Base-by-base conservation (phyloP, 2,888 invertebrate species). In the Spialia ferax region DNA sequence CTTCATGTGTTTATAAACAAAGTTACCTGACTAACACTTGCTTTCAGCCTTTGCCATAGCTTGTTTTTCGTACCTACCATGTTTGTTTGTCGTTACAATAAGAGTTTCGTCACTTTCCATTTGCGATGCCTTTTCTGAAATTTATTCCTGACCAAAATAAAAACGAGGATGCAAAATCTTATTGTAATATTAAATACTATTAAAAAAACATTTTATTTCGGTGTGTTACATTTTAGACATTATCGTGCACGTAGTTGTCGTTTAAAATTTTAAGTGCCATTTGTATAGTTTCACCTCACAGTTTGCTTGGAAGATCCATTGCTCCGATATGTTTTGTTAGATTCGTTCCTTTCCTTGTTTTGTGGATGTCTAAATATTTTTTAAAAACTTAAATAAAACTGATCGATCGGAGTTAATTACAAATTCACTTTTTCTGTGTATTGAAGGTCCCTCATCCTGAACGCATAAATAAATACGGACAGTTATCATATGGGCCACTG, bases 401-500 rank as follows among this genome's bases (percentile, higher is more conserved):
- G 70, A 77, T 84, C 71, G 66, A 74, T 73, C 74, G 73, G 74
- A 75, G 70, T 73, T 81, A 78, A 80, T 86, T 81, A 84, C 85
- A 84, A 87, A 91, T 83, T 89, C 88, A 81, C 87, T 89, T 89
- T 66, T 84, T 94, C 94, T 94, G 90, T 95, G 94, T 95, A 94
- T 95, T 94, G 89, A 95, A 95, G 95, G 95, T 95, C 90, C 94
- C 95, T 90, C 95, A 95, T 91, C 95, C 94, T 89, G 94, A 94
- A 93, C 93, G 94, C 92, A 90, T 94, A 83, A 93, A 91, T 94
- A 94, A 94, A 94, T 93, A 92, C 86, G 93, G 94, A 94, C 95
- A 95, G 95, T 95, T 95, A 93, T 94, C 94, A 94, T 95, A 95
- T 95, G 95, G 95, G 94, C 92, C 92, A 87, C 95, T 95, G 94